Evolutionary conservation across 2,797 vertebrate genomes (phyloP).

Genomic region (Ciconia nigra): DNA sequence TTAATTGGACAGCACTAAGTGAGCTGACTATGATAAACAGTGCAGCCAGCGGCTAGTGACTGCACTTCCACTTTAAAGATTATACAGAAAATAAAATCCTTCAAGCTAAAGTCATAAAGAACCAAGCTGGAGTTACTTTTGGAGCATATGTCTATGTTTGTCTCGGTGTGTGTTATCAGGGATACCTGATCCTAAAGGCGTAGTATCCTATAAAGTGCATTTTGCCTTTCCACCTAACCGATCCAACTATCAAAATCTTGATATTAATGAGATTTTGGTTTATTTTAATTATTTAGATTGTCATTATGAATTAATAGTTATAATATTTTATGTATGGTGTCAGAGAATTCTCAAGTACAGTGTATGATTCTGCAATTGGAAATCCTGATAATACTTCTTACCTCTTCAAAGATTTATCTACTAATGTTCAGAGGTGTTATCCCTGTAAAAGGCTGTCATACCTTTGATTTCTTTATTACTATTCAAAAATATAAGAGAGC

Average conservation of each 20-base stretch:
- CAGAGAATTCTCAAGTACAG: neutral
- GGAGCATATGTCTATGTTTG: neutral
- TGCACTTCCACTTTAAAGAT: conserved; percentile 33
- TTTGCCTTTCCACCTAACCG: neutral
- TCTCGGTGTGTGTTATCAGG: neutral
- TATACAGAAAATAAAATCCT: conserved; percentile 19
- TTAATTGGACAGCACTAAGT: conserved; percentile 42
- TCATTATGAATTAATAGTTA: neutral
- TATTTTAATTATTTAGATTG: conserved; percentile 37
- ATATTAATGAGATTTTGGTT: neutral
- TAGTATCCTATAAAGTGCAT: neutral
- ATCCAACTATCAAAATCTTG: neutral
- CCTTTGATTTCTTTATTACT: conserved; percentile 54
- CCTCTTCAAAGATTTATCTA: conserved; percentile 39
- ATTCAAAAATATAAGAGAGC: conserved; percentile 4
- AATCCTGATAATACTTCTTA: conserved; percentile 13
- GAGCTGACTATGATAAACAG: conserved; percentile 27
- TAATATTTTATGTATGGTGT: neutral
- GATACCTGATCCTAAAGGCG: neutral
- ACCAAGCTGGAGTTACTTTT: neutral
- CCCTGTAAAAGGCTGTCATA: conserved; percentile 26
- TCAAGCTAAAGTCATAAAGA: conserved; percentile 7
- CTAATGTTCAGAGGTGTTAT: neutral
- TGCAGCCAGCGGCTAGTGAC: neutral
- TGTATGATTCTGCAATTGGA: neutral